phyloP scores from a whole-genome alignment of 2,113 vertebrate genomes.

The Tachuris rubrigastra region DNA sequence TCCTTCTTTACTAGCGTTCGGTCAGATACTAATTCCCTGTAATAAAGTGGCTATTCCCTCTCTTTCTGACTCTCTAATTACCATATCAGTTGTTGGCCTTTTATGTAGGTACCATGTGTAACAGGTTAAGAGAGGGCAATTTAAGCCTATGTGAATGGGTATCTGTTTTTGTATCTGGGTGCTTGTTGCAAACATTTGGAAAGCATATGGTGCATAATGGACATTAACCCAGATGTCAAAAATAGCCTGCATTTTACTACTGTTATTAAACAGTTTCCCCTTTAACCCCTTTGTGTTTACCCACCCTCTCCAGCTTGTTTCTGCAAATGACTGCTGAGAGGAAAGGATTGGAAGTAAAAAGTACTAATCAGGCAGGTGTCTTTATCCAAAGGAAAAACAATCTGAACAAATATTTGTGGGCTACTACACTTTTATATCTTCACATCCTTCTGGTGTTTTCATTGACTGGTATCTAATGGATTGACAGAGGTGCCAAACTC shows the following conservation, averaged over 20 bases:
- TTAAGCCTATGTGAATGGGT: conserved; percentile 70
- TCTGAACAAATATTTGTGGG: conserved; percentile 68
- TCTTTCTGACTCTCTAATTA: conserved; percentile 64
- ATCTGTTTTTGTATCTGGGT: conserved; percentile 79
- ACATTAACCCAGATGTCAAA: conserved; percentile 85
- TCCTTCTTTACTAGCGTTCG: conserved; percentile 29
- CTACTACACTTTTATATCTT: conserved; percentile 61
- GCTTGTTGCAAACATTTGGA: conserved; percentile 82
- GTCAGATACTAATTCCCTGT: conserved; percentile 51
- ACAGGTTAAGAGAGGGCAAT: conserved; percentile 68
- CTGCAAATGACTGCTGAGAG: conserved; percentile 75
- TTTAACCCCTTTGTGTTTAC: conserved; percentile 81
- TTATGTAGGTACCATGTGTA: conserved; percentile 72
- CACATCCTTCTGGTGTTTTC: conserved; percentile 52
- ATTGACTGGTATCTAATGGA: conserved; percentile 33
- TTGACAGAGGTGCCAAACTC: not conserved
- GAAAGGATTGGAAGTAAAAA: conserved; percentile 69
- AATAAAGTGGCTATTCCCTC: conserved; percentile 53
- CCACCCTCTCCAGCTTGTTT: conserved; percentile 74
- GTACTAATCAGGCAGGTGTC: conserved; percentile 76
- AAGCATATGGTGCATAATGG: conserved; percentile 82
- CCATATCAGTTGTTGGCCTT: conserved; percentile 68
- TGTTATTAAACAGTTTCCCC: conserved; percentile 85
- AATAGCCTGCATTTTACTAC: conserved; percentile 82
- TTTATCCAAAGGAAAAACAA: conserved; percentile 77